These are phyloP conservation scores for Caenorhabditis virilis DNA, from an alignment of 2,888 invertebrate genomes.

Conservation along the genomic window DNA sequence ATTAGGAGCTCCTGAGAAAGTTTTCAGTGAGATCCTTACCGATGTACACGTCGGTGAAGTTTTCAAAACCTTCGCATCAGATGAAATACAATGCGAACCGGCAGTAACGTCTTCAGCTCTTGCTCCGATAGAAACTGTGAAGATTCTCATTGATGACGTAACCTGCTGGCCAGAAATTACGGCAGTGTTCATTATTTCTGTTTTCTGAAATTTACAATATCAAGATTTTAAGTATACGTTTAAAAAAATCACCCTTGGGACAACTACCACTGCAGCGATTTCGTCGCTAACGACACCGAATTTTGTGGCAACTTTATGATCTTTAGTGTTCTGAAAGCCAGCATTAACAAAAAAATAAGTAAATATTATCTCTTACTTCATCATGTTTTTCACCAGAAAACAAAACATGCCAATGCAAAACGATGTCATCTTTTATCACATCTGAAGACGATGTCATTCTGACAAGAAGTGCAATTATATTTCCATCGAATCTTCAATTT, in stretches of 20 bases:
- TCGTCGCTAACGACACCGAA: constrained; percentile 47
- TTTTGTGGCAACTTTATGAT: constrained; percentile 46
- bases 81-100: constrained; percentile 59
- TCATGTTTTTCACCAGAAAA: constrained; percentile 1
- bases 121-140: constrained; percentile 46
- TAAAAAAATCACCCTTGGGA: constrained; percentile 13
- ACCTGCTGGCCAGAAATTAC: constrained; percentile 60
- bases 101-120: constrained; percentile 55
- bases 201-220: constrained; percentile 20
- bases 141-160: constrained; percentile 53
- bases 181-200: constrained; percentile 62
- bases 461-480: constrained; percentile 25
- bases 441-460: constrained; percentile 27
- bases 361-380: too few relatives aligned
- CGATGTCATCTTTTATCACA: constrained; percentile 26
- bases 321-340: too few relatives aligned
- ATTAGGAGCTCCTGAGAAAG: too few relatives aligned
- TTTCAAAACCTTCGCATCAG: constrained; percentile 61
- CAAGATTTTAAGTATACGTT: neutral
- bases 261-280: constrained; percentile 21
- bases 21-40: constrained; percentile 28
- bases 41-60: constrained; percentile 63
- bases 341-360: too few relatives aligned
- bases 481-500: constrained; percentile 14
- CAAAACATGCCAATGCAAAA: constrained; percentile 37